Base-by-base conservation (phyloP, 2,888 invertebrate genomes). In the Cacoxenus indagator region DNA sequence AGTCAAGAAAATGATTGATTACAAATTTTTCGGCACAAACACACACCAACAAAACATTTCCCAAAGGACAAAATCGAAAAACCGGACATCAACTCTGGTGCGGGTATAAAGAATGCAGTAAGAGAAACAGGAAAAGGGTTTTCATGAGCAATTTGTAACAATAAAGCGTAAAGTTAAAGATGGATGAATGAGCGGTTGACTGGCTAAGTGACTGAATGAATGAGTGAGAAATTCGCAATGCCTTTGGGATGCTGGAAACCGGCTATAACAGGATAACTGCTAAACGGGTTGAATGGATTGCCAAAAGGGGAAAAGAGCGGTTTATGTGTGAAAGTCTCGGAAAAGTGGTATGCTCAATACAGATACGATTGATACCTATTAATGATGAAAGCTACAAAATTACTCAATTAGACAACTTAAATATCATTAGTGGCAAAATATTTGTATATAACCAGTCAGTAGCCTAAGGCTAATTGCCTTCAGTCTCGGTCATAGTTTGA, bases 1-100 rank as follows among this genome's bases (percentile, higher is more conserved):
- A 80, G 83, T 81, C 84, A 82, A 73, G 75, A 48, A 75, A 78
- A 84, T 84, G 83, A 84, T 84, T 83, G 83, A 84, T 84, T 76
- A 76, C 74, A 78, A 75, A 74, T 71, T 75, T 78, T 75, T 73
- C 65, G 57, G 24, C 64, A 46, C 11, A 66, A 64, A 45, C 19
- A 45, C 22, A 14, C 17, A 57, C 9, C 27, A 59, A 24, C 29
- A 46, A 17, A 17, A 22, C 17, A 43, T 61, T 48, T 72, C 72
- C 72, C 72, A 70, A 70, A 70, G 71, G 71, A 68, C 71, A 64
- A 51, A 68, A 61, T 17, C 62, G 43, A 64, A 69, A 45, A 61
- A 61, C 22, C 37, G 24, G 43, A 61, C 43, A 59, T 17, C 17
- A 48, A 48, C 24, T 5, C 19, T 8, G n/a, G 27, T 19, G 5